Conservation (phyloP, 2,888 invertebrate genomes). For the Automeris io region DNA sequence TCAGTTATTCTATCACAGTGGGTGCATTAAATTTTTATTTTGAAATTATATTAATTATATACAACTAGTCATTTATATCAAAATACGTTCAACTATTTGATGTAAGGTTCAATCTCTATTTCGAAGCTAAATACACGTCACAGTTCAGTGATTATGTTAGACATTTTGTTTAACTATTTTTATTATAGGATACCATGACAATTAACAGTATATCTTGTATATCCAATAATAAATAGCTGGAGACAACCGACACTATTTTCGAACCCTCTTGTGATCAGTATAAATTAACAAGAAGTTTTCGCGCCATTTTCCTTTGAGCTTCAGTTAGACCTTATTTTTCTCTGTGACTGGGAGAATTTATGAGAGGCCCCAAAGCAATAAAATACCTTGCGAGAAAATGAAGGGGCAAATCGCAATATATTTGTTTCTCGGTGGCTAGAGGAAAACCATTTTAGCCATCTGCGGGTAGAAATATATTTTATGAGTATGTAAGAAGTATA, state of each 20-base stretch:
- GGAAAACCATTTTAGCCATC: conserved; percentile 61
- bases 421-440: conserved; percentile 69
- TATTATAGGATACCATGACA: too few species aligned
- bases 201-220: too few species aligned
- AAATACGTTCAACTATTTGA: too few species aligned
- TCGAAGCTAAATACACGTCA: too few species aligned
- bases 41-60: too few species aligned
- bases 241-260: conserved; percentile 17
- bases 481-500: conserved; percentile 44
- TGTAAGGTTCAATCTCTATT: too few species aligned
- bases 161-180: too few species aligned
- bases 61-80: too few species aligned
- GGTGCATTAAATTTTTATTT: too few species aligned
- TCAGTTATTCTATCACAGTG: too few species aligned
- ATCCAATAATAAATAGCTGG: too few species aligned
- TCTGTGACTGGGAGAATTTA: conserved; percentile 71
- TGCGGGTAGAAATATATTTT: conserved; percentile 56
- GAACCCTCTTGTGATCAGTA: conserved; percentile 46
- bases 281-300: conserved; percentile 64
- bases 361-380: conserved; percentile 72
- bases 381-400: conserved; percentile 76
- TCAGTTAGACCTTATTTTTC: conserved; percentile 67
- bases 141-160: too few species aligned
- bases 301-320: conserved; percentile 58
- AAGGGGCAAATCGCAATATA: conserved; percentile 75